phyloP scores from a whole-genome alignment of 2,888 invertebrate species.

The Myathropa florea region DNA sequence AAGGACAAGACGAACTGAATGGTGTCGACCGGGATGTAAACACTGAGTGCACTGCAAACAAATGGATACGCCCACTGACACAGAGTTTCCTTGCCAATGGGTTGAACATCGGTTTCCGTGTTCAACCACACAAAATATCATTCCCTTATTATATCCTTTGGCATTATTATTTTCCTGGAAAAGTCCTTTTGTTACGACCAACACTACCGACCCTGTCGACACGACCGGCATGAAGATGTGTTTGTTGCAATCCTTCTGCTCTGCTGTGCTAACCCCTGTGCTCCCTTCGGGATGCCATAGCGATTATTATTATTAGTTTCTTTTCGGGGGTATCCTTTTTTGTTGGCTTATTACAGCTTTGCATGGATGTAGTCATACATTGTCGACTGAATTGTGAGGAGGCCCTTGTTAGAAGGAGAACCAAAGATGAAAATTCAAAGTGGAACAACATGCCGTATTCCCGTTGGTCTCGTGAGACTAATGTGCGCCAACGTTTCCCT shows the following conservation, averaged over 20 bases:
- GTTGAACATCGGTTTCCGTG: conserved; percentile 64
- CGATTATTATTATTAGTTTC: conserved; percentile 58
- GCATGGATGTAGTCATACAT: conserved; percentile 3
- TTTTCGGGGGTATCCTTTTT: conserved; percentile 2
- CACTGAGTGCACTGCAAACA: conserved; percentile 41
- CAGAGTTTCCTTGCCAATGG: conserved; percentile 64
- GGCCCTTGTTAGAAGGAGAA: conserved; percentile 44
- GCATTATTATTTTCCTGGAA: conserved; percentile 43
- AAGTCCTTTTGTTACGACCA: conserved; percentile 33
- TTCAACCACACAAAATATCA: conserved; percentile 62
- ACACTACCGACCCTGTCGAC: not conserved
- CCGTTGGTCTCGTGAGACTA: conserved; percentile 55
- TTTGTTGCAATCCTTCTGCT: conserved; percentile 50
- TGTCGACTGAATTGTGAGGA: conserved; percentile 12
- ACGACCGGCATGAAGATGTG: not conserved
- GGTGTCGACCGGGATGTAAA: conserved; percentile 55
- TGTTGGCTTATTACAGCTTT: not conserved
- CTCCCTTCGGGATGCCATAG: conserved; percentile 28
- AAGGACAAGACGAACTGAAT: not conserved
- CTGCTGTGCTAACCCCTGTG: conserved; percentile 9
- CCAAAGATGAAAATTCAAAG: conserved; percentile 47
- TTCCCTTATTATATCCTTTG: conserved; percentile 67
- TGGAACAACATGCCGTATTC: conserved; percentile 38
- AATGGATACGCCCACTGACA: conserved; percentile 45
- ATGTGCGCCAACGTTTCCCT: conserved; percentile 62